phyloP scores from a whole-genome alignment of 2,797 vertebrate species.

The Cynopterus sphinx region DNA sequence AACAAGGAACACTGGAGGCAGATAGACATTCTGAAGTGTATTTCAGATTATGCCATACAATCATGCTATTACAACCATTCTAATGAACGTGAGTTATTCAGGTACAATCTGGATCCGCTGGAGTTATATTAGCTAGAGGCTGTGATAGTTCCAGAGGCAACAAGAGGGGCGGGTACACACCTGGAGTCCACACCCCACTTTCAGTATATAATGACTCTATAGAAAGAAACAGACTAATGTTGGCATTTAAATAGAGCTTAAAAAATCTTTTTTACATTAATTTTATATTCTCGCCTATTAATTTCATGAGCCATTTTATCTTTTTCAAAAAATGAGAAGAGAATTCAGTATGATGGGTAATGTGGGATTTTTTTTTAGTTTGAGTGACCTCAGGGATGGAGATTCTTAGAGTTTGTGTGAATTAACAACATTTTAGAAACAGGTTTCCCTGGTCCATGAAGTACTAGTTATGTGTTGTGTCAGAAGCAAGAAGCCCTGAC shows the following conservation, averaged over 20 bases:
- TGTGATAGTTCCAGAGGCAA: not conserved
- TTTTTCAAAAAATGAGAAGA: not conserved
- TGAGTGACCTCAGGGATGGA: not conserved
- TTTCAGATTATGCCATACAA: not conserved
- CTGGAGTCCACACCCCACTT: not conserved
- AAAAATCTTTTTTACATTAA: not conserved
- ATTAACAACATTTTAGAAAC: not conserved
- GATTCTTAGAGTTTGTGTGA: not conserved
- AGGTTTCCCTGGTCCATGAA: not conserved
- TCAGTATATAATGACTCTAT: not conserved
- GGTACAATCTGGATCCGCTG: not conserved
- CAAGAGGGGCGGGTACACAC: not conserved
- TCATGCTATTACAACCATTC: not conserved
- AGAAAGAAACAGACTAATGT: not conserved
- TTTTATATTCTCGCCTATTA: not conserved
- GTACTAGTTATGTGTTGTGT: not conserved
- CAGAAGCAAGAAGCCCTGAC: conserved; percentile 5
- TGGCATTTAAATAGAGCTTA: not conserved
- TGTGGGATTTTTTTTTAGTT: not conserved
- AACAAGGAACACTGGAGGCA: not conserved
- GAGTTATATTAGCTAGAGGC: not conserved
- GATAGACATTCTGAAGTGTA: not conserved
- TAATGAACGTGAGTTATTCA: not conserved
- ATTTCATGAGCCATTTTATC: not conserved
- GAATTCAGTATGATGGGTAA: not conserved